Evolutionary conservation across 1,140 invertebrate genomes (phyloP).

Genomic region (Gonioctena quinquepunctata): DNA sequence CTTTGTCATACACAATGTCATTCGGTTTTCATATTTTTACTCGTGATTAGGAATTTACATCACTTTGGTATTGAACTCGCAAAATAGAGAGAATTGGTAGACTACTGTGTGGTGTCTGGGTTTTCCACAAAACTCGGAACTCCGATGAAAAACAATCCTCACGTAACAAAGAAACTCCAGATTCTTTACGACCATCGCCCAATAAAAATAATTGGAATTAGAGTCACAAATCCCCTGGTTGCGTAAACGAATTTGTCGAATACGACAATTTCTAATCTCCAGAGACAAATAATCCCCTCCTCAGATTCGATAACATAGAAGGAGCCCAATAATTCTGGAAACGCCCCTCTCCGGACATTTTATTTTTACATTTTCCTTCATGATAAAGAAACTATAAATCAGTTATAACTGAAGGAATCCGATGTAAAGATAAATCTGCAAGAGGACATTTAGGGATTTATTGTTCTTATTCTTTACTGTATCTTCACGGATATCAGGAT

Average conservation of each 20-base stretch:
- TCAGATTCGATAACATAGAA: background rate
- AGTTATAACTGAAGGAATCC: slow-evolving; percentile 18
- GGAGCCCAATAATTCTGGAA: slow-evolving; percentile 16
- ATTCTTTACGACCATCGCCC: background rate
- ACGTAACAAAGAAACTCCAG: background rate
- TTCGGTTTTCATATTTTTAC: too few relatives aligned
- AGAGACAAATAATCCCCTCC: slow-evolving; percentile 17
- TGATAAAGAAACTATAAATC: slow-evolving; percentile 24
- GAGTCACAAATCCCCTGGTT: slow-evolving; percentile 12
- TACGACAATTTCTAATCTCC: slow-evolving; percentile 20
- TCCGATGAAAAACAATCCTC: background rate
- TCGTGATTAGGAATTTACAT: too few relatives aligned
- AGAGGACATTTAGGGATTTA: slow-evolving; percentile 10
- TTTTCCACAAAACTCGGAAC: background rate
- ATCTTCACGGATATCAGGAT: slow-evolving; percentile 6
- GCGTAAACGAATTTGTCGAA: slow-evolving; percentile 23
- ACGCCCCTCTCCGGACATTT: slow-evolving; percentile 16
- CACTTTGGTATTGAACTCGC: too few relatives aligned
- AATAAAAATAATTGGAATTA: slow-evolving; percentile 16
- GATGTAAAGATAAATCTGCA: slow-evolving; percentile 18
- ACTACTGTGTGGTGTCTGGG: too few relatives aligned
- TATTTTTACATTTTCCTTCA: slow-evolving; percentile 19
- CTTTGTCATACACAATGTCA: too few relatives aligned
- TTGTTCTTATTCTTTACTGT: slow-evolving; percentile 15
- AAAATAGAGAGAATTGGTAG: too few relatives aligned